Percentiles rank a stretch among this genome's conserved stretches.
Evolutionary conservation across 2,113 vertebrate genomes (phyloP).

Genomic region (Spheniscus mendiculus): DNA sequence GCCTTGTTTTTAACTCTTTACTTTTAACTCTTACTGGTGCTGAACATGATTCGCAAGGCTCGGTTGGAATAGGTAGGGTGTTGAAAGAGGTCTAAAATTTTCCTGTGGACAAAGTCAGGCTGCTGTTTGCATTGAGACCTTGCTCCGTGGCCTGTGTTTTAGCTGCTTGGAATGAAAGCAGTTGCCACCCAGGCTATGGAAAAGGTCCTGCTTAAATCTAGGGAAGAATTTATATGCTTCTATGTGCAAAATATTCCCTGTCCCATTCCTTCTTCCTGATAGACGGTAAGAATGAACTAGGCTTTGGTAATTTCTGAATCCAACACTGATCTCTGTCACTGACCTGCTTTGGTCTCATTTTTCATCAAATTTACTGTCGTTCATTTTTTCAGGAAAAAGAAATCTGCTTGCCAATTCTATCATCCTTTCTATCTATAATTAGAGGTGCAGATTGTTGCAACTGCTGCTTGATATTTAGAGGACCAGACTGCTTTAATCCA

Average conservation of each 20-base stretch:
- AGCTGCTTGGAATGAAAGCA: background rate
- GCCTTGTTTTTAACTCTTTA: background rate
- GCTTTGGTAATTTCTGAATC: background rate
- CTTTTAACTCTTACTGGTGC: background rate
- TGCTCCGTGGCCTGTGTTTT: background rate
- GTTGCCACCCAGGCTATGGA: background rate
- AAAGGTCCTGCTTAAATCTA: background rate
- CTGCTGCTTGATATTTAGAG: conserved; percentile 40
- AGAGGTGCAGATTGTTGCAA: conserved; percentile 28
- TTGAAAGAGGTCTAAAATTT: background rate
- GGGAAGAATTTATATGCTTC: background rate
- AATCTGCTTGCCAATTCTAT: background rate
- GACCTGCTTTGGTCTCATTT: conserved; percentile 10
- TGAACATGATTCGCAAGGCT: background rate
- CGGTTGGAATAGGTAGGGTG: background rate
- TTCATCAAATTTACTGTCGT: background rate
- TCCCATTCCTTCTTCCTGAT: background rate
- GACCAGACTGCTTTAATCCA: conserved; percentile 1
- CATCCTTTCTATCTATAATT: conserved; percentile 15
- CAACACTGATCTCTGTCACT: background rate
- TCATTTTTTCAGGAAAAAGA: background rate
- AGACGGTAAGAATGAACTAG: background rate
- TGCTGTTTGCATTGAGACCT: background rate
- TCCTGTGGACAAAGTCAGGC: background rate
- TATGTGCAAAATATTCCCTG: background rate